Percentiles rank a stretch among this genome's conserved stretches.
These are phyloP conservation scores for Myopa tessellatipennis DNA, from an alignment of 2,888 invertebrate genomes.

Conservation along the genomic window DNA sequence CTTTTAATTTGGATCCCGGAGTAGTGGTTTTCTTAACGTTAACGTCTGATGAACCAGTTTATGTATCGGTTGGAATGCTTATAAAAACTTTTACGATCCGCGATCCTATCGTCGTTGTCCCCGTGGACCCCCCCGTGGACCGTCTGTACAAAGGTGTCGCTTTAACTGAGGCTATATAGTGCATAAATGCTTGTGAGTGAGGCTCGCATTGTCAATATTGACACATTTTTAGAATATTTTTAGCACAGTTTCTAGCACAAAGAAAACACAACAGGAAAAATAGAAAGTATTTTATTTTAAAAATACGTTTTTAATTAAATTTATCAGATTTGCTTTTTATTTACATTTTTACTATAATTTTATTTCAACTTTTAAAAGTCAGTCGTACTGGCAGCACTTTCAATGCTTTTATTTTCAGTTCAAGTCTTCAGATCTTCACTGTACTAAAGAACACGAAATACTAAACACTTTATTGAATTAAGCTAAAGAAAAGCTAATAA, in stretches of 20 bases:
- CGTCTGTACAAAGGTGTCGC: slow-evolving; percentile 17
- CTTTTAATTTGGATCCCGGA: background rate
- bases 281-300: too few species aligned
- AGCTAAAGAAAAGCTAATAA: background rate
- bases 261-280: background rate
- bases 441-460: too few species aligned
- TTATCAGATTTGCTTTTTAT: too few species aligned
- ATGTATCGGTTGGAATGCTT: slow-evolving; percentile 32
- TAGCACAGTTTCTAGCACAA: background rate
- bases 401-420: too few species aligned
- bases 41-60: slow-evolving; percentile 9
- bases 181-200: background rate
- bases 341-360: too few species aligned
- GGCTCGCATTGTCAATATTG: background rate
- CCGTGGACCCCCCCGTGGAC: background rate
- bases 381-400: too few species aligned
- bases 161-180: background rate
- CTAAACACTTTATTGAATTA: background rate
- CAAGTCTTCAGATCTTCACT: too few species aligned
- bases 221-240: background rate
- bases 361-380: too few species aligned
- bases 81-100: slow-evolving; percentile 31
- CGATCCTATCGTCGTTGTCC: background rate
- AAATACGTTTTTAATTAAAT: too few species aligned
- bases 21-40: background rate